Evolutionary conservation across 2,113 vertebrate species (phyloP).

Genomic region (Gobiocypris rarus): DNA sequence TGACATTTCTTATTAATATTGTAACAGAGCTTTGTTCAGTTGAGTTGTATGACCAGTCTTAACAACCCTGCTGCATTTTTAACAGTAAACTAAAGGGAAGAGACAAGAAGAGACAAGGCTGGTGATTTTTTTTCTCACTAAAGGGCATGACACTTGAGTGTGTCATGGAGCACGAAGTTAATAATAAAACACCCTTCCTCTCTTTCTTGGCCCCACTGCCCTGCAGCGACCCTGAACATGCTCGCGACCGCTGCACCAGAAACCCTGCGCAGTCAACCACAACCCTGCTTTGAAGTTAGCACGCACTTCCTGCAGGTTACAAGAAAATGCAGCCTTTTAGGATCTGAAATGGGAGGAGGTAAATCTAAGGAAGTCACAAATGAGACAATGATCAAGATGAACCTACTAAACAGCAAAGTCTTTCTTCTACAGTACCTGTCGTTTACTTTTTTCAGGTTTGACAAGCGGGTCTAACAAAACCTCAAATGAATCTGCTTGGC

Average conservation of each 20-base stretch:
- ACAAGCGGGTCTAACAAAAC: slow-evolving; percentile 49
- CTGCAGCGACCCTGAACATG: slow-evolving; percentile 57
- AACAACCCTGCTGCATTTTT: background rate
- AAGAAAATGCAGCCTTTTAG: slow-evolving; percentile 59
- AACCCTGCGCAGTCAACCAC: slow-evolving; percentile 58
- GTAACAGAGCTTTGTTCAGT: background rate
- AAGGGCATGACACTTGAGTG: slow-evolving; percentile 35
- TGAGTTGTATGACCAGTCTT: background rate
- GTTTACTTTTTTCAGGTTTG: slow-evolving; percentile 59
- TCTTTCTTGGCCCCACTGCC: background rate
- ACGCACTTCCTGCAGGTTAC: slow-evolving; percentile 57
- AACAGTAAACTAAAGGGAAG: slow-evolving; percentile 15
- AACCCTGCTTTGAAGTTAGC: slow-evolving; percentile 64
- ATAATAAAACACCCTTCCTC: slow-evolving; percentile 55
- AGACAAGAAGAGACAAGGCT: slow-evolving; percentile 8
- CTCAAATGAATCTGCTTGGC: slow-evolving; percentile 64
- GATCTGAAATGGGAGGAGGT: slow-evolving; percentile 30
- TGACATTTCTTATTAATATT: background rate
- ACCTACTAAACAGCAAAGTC: slow-evolving; percentile 61
- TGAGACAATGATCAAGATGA: background rate
- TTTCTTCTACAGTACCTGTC: slow-evolving; percentile 17
- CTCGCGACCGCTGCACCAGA: slow-evolving; percentile 56
- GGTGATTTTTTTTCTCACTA: background rate
- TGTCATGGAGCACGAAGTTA: slow-evolving; percentile 58
- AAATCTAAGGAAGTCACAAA: slow-evolving; percentile 38